Evolutionary conservation across 2,888 invertebrate species (phyloP).

Genomic region (Protodeltote pygarga): DNA sequence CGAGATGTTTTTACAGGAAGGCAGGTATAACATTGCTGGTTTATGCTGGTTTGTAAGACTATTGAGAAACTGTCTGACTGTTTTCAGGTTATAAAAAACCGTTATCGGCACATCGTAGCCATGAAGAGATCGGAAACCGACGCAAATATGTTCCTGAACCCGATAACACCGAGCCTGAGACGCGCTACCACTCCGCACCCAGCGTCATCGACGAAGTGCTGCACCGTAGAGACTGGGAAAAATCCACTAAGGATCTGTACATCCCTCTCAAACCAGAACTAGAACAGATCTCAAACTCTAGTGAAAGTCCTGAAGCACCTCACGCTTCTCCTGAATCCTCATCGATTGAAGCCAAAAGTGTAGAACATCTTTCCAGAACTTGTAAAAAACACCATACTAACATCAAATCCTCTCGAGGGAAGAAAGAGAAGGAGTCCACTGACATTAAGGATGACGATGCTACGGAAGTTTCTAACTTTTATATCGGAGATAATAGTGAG

Average conservation of each 20-base stretch:
- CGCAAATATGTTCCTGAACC: no score
- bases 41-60: no score
- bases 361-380: conserved; percentile 51
- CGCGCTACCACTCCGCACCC: conserved; percentile 79
- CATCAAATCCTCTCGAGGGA: conserved; percentile 72
- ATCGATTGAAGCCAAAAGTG: conserved; percentile 56
- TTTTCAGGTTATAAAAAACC: conserved; percentile 67
- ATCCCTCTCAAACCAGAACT: conserved; percentile 66
- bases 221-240: conserved; percentile 79
- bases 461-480: conserved; percentile 67
- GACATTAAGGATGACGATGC: conserved; percentile 75
- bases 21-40: no score
- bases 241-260: conserved; percentile 72
- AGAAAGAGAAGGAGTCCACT: conserved; percentile 61
- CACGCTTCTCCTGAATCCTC: conserved; percentile 59
- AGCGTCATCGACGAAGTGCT: conserved; percentile 79
- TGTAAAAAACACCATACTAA: conserved; percentile 80
- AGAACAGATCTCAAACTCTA: conserved; percentile 46
- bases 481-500: conserved; percentile 67
- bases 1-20: no score
- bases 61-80: neutral
- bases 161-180: conserved; percentile 54
- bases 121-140: conserved; percentile 72
- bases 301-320: conserved; percentile 52
- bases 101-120: conserved; percentile 73